Evolutionary conservation across 1,140 invertebrate species (phyloP).

Genomic region (Colletes gigas): DNA sequence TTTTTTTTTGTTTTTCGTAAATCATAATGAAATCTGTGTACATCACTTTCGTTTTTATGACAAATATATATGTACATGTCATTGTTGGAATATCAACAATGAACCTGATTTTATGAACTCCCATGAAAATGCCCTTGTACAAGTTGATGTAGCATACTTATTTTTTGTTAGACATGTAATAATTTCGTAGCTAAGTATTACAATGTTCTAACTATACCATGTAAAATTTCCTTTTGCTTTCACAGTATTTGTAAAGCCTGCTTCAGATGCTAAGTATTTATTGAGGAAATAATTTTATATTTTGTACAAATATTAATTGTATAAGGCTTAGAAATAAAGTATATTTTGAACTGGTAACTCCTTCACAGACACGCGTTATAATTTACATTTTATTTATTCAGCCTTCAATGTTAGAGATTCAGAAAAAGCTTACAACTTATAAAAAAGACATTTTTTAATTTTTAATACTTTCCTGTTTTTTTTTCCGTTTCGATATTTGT

Average conservation of each 20-base stretch:
- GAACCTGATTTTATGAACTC: constrained; percentile 14
- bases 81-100: constrained; percentile 18
- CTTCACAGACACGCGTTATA: constrained; percentile 1
- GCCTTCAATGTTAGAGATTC: constrained; percentile 1
- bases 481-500: not conserved
- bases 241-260: constrained; percentile 39
- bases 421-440: constrained; percentile 2
- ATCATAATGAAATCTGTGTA: constrained; percentile 36
- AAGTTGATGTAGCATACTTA: constrained; percentile 28
- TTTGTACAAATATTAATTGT: constrained; percentile 42
- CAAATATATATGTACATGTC: constrained; percentile 32
- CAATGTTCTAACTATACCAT: constrained; percentile 44
- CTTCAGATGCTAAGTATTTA: constrained; percentile 30
- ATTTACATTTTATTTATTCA: constrained; percentile 12
- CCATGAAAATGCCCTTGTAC: constrained; percentile 36
- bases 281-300: constrained; percentile 17
- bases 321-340: constrained; percentile 38
- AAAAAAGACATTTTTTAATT: not conserved
- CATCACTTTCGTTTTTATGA: not conserved
- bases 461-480: not conserved
- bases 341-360: constrained; percentile 20
- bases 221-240: constrained; percentile 26
- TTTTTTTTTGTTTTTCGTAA: constrained; percentile 8
- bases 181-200: constrained; percentile 37
- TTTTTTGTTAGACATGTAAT: constrained; percentile 26